phyloP scores from a whole-genome alignment of 2,888 invertebrate genomes.

The Phytoseiulus persimilis region DNA sequence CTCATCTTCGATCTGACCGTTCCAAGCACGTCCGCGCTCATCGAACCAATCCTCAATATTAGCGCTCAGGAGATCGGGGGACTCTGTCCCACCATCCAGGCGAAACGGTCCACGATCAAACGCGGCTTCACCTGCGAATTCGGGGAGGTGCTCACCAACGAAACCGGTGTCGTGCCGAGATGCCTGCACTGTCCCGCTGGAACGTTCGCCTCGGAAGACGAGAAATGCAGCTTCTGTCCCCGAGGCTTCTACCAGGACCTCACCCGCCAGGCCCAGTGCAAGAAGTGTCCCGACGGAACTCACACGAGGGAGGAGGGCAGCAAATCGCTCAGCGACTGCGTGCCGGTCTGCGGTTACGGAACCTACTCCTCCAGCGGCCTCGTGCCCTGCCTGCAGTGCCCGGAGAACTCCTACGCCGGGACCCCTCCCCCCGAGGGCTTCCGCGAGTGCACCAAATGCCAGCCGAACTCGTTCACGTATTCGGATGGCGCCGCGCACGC shows the following conservation, averaged over 20 bases:
- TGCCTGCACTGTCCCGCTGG: constrained; percentile 86
- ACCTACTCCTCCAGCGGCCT: constrained; percentile 89
- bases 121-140: constrained; percentile 86
- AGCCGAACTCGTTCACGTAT: constrained; percentile 71
- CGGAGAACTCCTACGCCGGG: constrained; percentile 76
- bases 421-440: constrained; percentile 81
- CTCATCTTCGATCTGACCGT: constrained; percentile 88
- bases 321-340: constrained; percentile 72
- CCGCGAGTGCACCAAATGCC: constrained; percentile 86
- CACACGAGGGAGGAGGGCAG: constrained; percentile 65
- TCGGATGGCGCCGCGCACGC: constrained; percentile 78
- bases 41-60: constrained; percentile 77
- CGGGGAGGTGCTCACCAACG: constrained; percentile 88
- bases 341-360: constrained; percentile 90
- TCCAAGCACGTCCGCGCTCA: constrained; percentile 78
- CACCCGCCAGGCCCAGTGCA: constrained; percentile 78
- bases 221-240: constrained; percentile 80
- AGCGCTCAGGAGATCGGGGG: constrained; percentile 68
- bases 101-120: constrained; percentile 69
- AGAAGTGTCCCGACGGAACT: constrained; percentile 81
- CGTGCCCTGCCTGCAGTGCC: constrained; percentile 86
- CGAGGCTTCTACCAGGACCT: constrained; percentile 87
- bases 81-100: constrained; percentile 74
- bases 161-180: constrained; percentile 61
- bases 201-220: constrained; percentile 82